A percentile compares a stretch with the other conserved stretches of the same genome.
These are phyloP conservation scores for Alligator sinensis DNA, from an alignment of 2,113 vertebrate genomes.

Conservation along the genomic window DNA sequence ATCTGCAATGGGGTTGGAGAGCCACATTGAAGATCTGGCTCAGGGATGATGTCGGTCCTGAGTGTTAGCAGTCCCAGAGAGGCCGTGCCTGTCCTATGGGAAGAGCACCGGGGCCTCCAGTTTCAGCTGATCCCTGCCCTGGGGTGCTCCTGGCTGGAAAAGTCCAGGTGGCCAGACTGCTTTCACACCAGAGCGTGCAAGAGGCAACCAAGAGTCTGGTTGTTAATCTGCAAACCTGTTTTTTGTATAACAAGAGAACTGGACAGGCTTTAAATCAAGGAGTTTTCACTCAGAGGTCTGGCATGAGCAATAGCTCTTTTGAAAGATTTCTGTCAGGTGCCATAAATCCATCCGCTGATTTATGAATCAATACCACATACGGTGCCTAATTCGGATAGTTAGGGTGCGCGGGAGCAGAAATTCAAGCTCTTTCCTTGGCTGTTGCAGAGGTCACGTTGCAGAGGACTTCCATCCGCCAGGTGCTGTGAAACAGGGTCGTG, in stretches of 20 bases:
- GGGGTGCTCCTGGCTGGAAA: too few relatives aligned
- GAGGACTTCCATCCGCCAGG: rapidly evolving
- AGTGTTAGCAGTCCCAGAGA: neutral
- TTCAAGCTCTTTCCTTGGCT: rapidly evolving
- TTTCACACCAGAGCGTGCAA: rapidly evolving
- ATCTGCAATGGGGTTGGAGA: neutral
- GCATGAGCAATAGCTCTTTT: neutral
- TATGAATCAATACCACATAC: neutral
- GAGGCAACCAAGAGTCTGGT: neutral
- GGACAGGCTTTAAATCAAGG: neutral
- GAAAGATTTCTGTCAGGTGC: neutral
- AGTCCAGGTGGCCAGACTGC: too few relatives aligned
- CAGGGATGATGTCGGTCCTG: neutral
- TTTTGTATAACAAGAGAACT: rapidly evolving
- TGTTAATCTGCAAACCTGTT: rapidly evolving
- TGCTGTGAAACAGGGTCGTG: neutral
- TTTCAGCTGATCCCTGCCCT: too few relatives aligned
- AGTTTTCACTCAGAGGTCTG: neutral
- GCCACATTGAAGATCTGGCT: neutral
- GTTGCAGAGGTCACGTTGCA: rapidly evolving
- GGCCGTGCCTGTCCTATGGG: neutral
- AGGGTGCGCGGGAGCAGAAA: neutral
- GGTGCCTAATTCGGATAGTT: rapidly evolving
- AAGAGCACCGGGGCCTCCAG: too few relatives aligned
- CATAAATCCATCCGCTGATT: neutral